A percentile compares a stretch with the other conserved stretches of the same genome.
Evolutionary conservation across 2,888 invertebrate genomes (phyloP).

Genomic region (Geotrupes spiniger): DNA sequence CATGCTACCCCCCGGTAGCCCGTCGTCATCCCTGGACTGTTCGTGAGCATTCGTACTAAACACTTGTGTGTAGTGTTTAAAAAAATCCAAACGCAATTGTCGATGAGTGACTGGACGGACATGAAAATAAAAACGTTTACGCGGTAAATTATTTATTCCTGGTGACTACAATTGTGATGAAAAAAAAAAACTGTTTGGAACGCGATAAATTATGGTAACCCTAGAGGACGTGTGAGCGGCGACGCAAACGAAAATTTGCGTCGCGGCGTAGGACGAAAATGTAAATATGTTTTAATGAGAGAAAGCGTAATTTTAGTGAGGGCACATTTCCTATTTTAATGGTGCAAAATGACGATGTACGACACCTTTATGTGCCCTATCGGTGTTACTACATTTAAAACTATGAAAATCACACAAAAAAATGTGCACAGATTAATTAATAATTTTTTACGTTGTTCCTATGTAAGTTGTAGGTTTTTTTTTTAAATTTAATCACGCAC

Average conservation of each 20-base stretch:
- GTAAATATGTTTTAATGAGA: constrained; percentile 6
- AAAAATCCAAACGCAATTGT: constrained; percentile 19
- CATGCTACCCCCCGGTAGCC: constrained; percentile 67
- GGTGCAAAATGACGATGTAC: constrained; percentile 28
- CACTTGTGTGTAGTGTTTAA: constrained; percentile 23
- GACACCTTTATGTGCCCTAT: constrained; percentile 17
- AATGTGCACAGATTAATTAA: constrained; percentile 18
- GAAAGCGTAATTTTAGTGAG: constrained; percentile 16
- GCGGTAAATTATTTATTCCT: constrained; percentile 12
- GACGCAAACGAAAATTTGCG: no score
- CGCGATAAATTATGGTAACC: no score
- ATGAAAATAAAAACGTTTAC: constrained; percentile 1
- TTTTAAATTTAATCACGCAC: constrained; percentile 16
- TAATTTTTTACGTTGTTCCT: constrained; percentile 31
- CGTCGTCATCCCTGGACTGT: constrained; percentile 71
- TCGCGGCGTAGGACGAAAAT: no score
- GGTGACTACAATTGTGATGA: constrained; percentile 19
- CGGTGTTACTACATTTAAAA: constrained; percentile 19
- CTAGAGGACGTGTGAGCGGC: no score
- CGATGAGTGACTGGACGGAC: constrained; percentile 13
- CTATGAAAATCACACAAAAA: constrained; percentile 20
- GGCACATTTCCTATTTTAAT: constrained; percentile 34
- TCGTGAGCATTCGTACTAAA: constrained; percentile 53
- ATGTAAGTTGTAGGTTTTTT: constrained; percentile 26
- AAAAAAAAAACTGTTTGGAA: neutral